Evolutionary conservation across 2,113 vertebrate species (phyloP), one percentile per base, ranked within the genome.

Genomic region (Channa argus): DNA sequence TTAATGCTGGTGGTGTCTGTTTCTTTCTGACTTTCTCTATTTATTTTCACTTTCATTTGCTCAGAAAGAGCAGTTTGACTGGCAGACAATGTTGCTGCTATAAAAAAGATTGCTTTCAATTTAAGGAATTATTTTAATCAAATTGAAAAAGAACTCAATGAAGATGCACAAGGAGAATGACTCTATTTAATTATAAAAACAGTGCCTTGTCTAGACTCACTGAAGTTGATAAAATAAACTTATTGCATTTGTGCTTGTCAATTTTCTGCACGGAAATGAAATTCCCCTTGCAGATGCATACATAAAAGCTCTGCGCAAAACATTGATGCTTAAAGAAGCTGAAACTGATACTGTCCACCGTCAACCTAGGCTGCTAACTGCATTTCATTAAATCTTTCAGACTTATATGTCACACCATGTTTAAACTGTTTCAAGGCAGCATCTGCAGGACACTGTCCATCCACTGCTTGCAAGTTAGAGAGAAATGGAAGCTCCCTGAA

Each of bases 111-210:
- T 0, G 58, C 51, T 83, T 88, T 86, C 86, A 90, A 90, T 86
- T 89, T 79, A 78, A 83, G 74, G 81, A 86, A 86, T 88, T 65
- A 85, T 87, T 88, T 84, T 70, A 77, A 82, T 84, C 73, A 84
- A 88, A 88, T 80, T 83, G 77, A 79, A 79, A 82, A 69, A 39
- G 52, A 62, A 46, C 45, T 64, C 46, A 15, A 70, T 55, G 76
- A 87, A 79, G 79, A 81, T 53, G 62, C 66, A 52, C 49, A 62
- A 12, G 34, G 72, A 73, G 63, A 85, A 79, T 8, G 63, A 73
- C 67, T 78, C 67, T 39, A 83, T 85, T 87, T 81, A 83, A 89
- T 90, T 81, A 77, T 69, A 66, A 43, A 72, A 82, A 68, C 49
- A 37, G 3, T 12, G 58, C 34, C 62, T 76, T 38, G 70, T 79